Evolutionary conservation across 2,888 invertebrate species (phyloP), one percentile per base, ranked within the genome.

Genomic region (Meganola albula): DNA sequence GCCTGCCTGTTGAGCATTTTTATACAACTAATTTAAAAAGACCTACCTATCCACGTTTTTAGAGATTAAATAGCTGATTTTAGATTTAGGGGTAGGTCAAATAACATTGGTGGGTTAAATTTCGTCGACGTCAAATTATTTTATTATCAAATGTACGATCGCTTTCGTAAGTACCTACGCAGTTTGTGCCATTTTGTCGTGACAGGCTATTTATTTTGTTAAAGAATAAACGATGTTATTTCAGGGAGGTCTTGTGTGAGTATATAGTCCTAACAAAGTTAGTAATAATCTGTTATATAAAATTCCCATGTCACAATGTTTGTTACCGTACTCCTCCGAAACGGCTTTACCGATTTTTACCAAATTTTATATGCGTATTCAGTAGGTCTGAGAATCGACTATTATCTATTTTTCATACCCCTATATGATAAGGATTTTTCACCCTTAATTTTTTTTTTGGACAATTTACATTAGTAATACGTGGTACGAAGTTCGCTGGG

Each of bases 141-240:
- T 67, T 70, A 67, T 64, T 73, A 74, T 77, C 69, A 54, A 53
- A 59, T 59, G 48, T 65, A 70, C 64, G 66, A 72, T 74, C 75
- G 58, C 54, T n/a, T n/a, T n/a, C n/a, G 53, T 45, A 54, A 54
- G 32, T 35, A 45, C n/a, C 46, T 50, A 52, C 45, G 43, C 57
- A 48, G 53, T 57, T 48, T 40, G 48, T 52, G 63, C 58, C 49
- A 61, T 71, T 71, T 69, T 60, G 53, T 44, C 60, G 50, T 71
- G 74, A 69, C 68, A 70, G 68, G 68, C 64, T 70, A 75, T 77
- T 75, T 74, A 73, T 75, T 74, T 68, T 72, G 64, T 60, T n/a
- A n/a, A 62, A 42, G 50, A 57, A 60, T 48, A 50, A 52, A 53
- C 38, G 47, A 52, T 37, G 21, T 44, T 21, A 37, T 39, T 25